Evolutionary conservation across 2,888 invertebrate genomes (phyloP), one percentile per base, ranked within the genome.

Genomic region (Mesochorus sp.): DNA sequence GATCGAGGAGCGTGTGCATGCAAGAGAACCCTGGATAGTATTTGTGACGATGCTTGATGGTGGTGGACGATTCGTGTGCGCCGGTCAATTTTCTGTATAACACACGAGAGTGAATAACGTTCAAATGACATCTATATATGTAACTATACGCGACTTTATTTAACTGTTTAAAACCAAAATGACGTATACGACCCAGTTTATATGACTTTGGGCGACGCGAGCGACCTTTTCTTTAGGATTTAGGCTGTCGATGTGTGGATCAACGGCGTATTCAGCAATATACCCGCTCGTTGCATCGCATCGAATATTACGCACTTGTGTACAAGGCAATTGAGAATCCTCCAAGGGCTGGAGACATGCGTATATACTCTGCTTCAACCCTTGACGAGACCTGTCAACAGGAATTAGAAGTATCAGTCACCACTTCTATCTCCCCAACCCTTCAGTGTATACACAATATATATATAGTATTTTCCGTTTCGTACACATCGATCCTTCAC

Each of bases 1-100:
- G 81, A 81, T 81, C 77, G 79, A 72, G 66, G 44, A 49, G 19
- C 17, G 61, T 49, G 72, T 61, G 57, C 61, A 76, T 64, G 64
- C 72, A n/a, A 39, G 31, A 62, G 68, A 42, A 51, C 57, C 64
- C 53, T 44, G 51, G 31, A 64, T 37, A 64, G 19, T 39, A 47
- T 62, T 42, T 12, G 53, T 44, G 57, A 47, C 34, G 49, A 31
- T 64, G 62, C 26, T 66, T 55, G 66, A 53, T 31, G 31, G 49
- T 59, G 62, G 53, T 44, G 57, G 70, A 44, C 34, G 44, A 28
- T 68, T 75, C 49, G 72, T 47, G 57, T 62, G 44, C 75, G 59
- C 76, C 66, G 53, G 70, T 73, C 80, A 76, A 79, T n/a, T n/a
- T n/a, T n/a, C 72, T 75, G 66, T 64, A 44, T 31, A 42, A 31